A percentile compares a stretch with the other conserved stretches of the same genome.
These are phyloP conservation scores for Malurus alboscapulatus DNA, from an alignment of 2,113 vertebrate species.

Conservation along the genomic window DNA sequence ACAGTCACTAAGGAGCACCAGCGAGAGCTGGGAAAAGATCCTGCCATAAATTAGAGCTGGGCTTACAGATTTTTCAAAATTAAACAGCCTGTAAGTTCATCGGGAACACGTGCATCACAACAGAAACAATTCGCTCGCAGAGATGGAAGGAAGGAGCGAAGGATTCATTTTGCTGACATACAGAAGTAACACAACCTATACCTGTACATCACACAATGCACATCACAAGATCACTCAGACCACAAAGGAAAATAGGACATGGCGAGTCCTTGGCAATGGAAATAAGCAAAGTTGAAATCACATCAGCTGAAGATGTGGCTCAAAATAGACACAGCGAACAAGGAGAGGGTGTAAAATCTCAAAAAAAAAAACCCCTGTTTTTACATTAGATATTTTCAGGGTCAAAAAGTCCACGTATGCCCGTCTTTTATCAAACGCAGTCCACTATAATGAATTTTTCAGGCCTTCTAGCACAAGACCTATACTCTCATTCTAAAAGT, in stretches of 20 bases:
- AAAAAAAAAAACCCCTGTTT: not conserved
- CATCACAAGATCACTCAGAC: no score
- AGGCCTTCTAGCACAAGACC: not conserved
- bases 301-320: not conserved
- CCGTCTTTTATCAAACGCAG: not conserved
- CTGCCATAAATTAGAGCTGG: not conserved
- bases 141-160: not conserved
- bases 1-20: not conserved
- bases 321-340: accelerated
- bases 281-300: not conserved
- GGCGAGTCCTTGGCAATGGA: not conserved
- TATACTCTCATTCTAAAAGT: not conserved
- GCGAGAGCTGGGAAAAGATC: not conserved
- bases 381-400: not conserved
- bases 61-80: not conserved
- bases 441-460: not conserved
- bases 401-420: not conserved
- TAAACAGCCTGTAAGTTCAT: not conserved
- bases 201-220: not conserved
- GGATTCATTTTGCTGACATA: not conserved
- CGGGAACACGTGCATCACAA: accelerated
- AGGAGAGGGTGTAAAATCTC: not conserved
- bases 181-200: not conserved
- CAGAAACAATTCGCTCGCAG: not conserved
- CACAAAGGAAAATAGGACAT: not conserved